Percentiles rank a stretch among this genome's conserved stretches.
Evolutionary conservation across 2,113 vertebrate genomes (phyloP).

Genomic region (Platichthys flesus): DNA sequence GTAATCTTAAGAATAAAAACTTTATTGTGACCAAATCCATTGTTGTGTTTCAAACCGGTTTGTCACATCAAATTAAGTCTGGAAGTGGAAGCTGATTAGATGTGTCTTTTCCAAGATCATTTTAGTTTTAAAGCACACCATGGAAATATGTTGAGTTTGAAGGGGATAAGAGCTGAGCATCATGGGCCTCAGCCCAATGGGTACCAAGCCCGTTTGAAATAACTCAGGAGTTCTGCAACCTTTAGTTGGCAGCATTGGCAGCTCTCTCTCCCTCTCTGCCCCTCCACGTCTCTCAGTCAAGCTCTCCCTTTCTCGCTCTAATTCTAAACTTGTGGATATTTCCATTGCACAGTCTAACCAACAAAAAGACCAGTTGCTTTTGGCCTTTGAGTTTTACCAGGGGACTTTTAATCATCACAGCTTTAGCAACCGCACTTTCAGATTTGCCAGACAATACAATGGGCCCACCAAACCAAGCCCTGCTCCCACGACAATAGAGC

Average conservation of each 20-base stretch:
- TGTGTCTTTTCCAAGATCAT: conserved; percentile 41
- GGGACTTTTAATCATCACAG: conserved; percentile 75
- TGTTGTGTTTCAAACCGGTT: conserved; percentile 31
- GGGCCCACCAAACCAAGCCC: conserved; percentile 63
- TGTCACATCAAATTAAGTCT: conserved; percentile 56
- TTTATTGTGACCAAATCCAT: conserved; percentile 52
- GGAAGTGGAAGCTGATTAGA: conserved; percentile 43
- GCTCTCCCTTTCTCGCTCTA: conserved; percentile 41
- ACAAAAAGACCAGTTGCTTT: conserved; percentile 76
- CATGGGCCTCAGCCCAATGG: conserved; percentile 13
- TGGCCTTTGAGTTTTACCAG: conserved; percentile 68
- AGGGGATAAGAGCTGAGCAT: conserved; percentile 51
- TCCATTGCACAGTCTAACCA: conserved; percentile 75
- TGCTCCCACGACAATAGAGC: conserved; percentile 42
- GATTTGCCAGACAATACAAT: conserved; percentile 74
- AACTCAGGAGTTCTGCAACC: conserved; percentile 48
- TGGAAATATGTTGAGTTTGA: conserved; percentile 38
- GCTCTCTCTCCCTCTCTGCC: conserved; percentile 12
- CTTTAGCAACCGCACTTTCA: conserved; percentile 65
- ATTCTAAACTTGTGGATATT: conserved; percentile 70
- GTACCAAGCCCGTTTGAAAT: conserved; percentile 36
- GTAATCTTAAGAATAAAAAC: conserved; percentile 29
- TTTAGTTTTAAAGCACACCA: conserved; percentile 53
- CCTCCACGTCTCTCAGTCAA: conserved; percentile 43
- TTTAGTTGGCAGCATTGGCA: conserved; percentile 47